Percentiles rank a stretch among this genome's conserved stretches.
These are phyloP conservation scores for Eledona agricola DNA, from an alignment of 2,888 invertebrate species.

Conservation along the genomic window DNA sequence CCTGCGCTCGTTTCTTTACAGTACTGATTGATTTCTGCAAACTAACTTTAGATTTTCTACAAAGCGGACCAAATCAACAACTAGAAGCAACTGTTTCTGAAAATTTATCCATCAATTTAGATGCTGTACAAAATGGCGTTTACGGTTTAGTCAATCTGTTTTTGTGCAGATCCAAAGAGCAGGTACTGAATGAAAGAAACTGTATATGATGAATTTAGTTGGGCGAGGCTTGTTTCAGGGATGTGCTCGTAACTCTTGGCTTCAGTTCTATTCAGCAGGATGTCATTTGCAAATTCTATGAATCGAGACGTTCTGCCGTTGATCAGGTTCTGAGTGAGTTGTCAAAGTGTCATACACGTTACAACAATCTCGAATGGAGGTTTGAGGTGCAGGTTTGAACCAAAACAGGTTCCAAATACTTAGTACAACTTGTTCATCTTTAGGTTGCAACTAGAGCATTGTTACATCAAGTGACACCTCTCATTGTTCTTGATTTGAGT, in stretches of 20 bases:
- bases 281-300: slow-evolving; percentile 69
- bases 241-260: slow-evolving; percentile 64
- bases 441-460: slow-evolving; percentile 69
- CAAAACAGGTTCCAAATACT: background rate
- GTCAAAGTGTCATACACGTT: slow-evolving; percentile 62
- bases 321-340: slow-evolving; percentile 64
- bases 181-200: slow-evolving; percentile 55
- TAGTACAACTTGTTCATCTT: slow-evolving; percentile 37
- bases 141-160: slow-evolving; percentile 79
- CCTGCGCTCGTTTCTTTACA: slow-evolving; percentile 56
- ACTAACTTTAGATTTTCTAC: slow-evolving; percentile 71
- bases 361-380: slow-evolving; percentile 72
- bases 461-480: slow-evolving; percentile 67
- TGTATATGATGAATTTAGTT: slow-evolving; percentile 54
- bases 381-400: slow-evolving; percentile 69
- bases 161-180: slow-evolving; percentile 75
- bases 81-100: slow-evolving; percentile 71
- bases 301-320: slow-evolving; percentile 67
- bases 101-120: slow-evolving; percentile 67
- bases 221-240: slow-evolving; percentile 63
- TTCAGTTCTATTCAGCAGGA: slow-evolving; percentile 70
- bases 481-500: slow-evolving; percentile 68
- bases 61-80: slow-evolving; percentile 72
- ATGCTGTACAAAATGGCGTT: slow-evolving; percentile 70
- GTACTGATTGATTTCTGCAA: slow-evolving; percentile 78